phyloP scores from a whole-genome alignment of 2,888 invertebrate genomes.

The Allolobophora icterica region DNA sequence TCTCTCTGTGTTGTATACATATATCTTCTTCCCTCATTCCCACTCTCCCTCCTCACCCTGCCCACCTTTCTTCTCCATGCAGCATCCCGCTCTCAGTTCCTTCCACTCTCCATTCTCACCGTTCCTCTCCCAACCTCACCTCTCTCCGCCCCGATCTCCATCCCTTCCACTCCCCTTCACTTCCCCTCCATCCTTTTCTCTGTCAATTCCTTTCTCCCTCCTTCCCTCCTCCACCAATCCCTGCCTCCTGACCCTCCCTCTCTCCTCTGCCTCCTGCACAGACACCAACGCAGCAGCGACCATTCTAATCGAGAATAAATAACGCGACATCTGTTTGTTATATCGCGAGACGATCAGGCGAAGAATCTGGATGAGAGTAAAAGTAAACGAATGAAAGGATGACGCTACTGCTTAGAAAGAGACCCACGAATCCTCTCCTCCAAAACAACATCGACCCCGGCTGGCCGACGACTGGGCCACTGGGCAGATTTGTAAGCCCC shows the following conservation, averaged over 20 bases:
- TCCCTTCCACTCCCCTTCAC: not conserved
- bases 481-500: not conserved
- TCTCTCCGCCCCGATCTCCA: no score
- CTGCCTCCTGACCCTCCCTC: not conserved
- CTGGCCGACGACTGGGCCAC: not conserved
- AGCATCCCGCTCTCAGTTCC: no score
- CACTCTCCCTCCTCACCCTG: not conserved
- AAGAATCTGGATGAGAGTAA: not conserved
- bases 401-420: not conserved
- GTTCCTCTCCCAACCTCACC: no score
- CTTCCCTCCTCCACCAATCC: not conserved
- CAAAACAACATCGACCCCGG: not conserved
- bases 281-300: not conserved
- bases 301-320: not conserved
- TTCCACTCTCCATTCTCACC: no score
- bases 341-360: not conserved
- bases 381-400: not conserved
- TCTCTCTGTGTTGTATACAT: not conserved
- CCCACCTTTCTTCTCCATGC: no score
- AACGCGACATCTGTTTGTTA: not conserved
- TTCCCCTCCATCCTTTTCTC: not conserved
- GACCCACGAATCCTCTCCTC: not conserved
- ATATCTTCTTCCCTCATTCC: not conserved
- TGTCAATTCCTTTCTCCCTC: no score
- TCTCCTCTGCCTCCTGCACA: not conserved